Conservation (phyloP, 2,888 invertebrate species). For the Aphidius colemani region DNA sequence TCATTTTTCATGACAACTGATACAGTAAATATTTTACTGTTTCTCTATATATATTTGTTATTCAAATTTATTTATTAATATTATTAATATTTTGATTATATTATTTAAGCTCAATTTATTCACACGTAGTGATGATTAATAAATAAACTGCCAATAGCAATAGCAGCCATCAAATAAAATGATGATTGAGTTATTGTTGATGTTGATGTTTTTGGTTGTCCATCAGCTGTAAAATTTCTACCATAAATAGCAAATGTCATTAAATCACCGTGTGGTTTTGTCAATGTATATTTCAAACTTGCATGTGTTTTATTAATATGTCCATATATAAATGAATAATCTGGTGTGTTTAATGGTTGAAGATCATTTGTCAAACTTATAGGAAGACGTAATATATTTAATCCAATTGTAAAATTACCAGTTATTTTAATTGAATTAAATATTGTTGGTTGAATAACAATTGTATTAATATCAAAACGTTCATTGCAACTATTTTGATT, state of each 20-base stretch:
- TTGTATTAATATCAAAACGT: conserved; percentile 34
- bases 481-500: conserved; percentile 33
- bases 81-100: conserved; percentile 27
- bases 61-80: not conserved
- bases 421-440: conserved; percentile 41
- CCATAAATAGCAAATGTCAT: conserved; percentile 46
- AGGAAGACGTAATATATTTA: conserved; percentile 35
- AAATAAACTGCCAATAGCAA: conserved; percentile 23
- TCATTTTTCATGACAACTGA: no score
- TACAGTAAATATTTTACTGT: no score
- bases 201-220: conserved; percentile 27
- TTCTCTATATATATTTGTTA: not conserved
- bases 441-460: conserved; percentile 35
- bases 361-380: conserved; percentile 34
- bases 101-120: conserved; percentile 19
- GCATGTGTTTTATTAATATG: conserved; percentile 30
- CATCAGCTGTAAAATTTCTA: conserved; percentile 41
- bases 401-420: conserved; percentile 30
- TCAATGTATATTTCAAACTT: conserved; percentile 34
- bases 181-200: conserved; percentile 27
- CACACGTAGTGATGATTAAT: not conserved
- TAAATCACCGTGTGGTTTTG: conserved; percentile 36
- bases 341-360: conserved; percentile 34
- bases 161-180: conserved; percentile 25
- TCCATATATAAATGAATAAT: conserved; percentile 30